Conservation (phyloP, 23 tunicate genomes). For the Oikopleura vanhoeffeni region DNA sequence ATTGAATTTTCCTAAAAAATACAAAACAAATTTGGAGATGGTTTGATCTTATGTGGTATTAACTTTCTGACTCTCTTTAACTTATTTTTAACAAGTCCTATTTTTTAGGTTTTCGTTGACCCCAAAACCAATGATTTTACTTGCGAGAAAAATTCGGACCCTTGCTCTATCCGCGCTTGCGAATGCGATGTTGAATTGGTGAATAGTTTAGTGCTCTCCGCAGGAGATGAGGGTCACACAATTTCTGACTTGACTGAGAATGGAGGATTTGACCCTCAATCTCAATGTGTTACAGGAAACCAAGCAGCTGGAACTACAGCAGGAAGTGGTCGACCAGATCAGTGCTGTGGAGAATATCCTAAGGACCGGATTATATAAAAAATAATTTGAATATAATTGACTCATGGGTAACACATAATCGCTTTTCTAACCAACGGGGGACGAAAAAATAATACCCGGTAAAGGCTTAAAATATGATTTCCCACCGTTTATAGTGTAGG, state of each 20-base stretch:
- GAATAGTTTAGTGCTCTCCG: neutral
- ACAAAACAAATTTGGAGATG: too few relatives aligned
- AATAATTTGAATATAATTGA: too few relatives aligned
- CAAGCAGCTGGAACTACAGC: neutral
- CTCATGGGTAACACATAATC: too few relatives aligned
- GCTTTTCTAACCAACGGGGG: too few relatives aligned
- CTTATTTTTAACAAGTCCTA: too few relatives aligned
- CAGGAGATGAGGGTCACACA: neutral
- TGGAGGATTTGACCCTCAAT: neutral
- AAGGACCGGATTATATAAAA: too few relatives aligned
- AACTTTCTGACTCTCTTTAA: too few relatives aligned
- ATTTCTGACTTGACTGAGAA: neutral
- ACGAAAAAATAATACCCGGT: too few relatives aligned
- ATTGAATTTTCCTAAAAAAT: too few relatives aligned
- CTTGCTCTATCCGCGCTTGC: neutral
- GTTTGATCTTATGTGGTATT: too few relatives aligned
- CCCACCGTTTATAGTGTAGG: too few relatives aligned
- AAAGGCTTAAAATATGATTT: too few relatives aligned
- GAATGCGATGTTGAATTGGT: neutral
- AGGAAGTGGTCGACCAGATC: neutral
- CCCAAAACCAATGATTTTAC: neutral
- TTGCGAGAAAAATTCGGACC: conserved; percentile 6
- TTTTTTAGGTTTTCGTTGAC: neutral
- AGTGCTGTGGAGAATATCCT: conserved; percentile 15
- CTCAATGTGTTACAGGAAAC: neutral